Evolutionary conservation across 2,797 vertebrate genomes (phyloP), one percentile per base, ranked within the genome.

Genomic region (Enteromius argenteus): DNA sequence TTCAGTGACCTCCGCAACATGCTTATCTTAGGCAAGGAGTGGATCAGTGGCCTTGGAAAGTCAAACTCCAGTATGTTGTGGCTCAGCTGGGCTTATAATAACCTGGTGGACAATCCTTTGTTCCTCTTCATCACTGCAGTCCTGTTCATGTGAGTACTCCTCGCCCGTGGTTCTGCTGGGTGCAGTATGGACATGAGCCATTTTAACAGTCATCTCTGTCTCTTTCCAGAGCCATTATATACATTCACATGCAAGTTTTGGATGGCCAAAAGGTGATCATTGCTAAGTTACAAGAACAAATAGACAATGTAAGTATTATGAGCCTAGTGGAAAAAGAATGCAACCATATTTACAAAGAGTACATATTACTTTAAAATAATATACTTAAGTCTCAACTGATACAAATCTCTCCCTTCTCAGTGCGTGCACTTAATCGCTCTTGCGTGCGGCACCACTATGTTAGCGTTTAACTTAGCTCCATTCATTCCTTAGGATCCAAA

Each of bases 221-320:
- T 7, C 73, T 75, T 89, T 90, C 60, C 93, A 98, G 97, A 88
- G 89, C 94, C 0, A 84, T 95, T 60, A 96, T 95, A 90, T 98
- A 97, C 89, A 90, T 97, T 90, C 93, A 96, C 35, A 83, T 94
- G 86, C 96, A 98, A 91, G 93, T 96, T 88, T 92, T 96, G 27
- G 95, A 95, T 73, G 97, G 96, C 58, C 96, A 95, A 81, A 92
- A 49, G 60, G 94, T 81, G 89, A 91, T 97, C 87, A 96, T 97
- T 86, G 6, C 6, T 42, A 91, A 90, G 85, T 92, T 98, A 68
- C 93, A 93, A 91, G 94, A 95, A 74, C 96, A 97, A 92, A 96
- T 97, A 21, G 88, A 89, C 87, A 95, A 97, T 0, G 97, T 97
- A 89, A 68, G 96, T 89, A 53, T 46, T 27, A 35, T 84, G 10